A percentile compares a stretch with the other conserved stretches of the same genome.
These are phyloP conservation scores for Crocodylus rhombifer DNA, from an alignment of 2,797 vertebrate species.

Conservation along the genomic window DNA sequence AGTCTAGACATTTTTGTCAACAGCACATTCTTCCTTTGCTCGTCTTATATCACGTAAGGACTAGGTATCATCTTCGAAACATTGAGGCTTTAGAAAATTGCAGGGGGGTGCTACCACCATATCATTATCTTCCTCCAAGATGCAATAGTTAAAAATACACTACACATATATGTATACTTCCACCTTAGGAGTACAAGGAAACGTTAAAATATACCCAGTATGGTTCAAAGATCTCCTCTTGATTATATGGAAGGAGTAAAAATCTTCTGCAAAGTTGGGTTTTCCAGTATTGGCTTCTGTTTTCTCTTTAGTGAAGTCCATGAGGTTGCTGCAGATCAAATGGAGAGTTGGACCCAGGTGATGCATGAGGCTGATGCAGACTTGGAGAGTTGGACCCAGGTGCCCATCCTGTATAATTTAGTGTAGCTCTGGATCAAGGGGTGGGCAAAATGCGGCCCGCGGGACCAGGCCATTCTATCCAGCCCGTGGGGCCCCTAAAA, in stretches of 20 bases:
- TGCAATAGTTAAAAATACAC: slow-evolving; percentile 56
- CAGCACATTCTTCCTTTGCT: slow-evolving; percentile 37
- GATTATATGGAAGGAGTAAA: not conserved
- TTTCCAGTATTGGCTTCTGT: not conserved
- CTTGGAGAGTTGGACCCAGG: not conserved
- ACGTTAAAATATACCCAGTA: not conserved
- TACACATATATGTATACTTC: not conserved
- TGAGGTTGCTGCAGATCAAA: not conserved
- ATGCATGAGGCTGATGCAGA: too few relatives aligned
- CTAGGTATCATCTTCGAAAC: slow-evolving; percentile 33
- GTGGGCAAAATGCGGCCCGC: too few relatives aligned
- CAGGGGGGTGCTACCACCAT: slow-evolving; percentile 32
- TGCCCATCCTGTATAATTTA: not conserved
- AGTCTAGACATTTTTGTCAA: slow-evolving; percentile 52
- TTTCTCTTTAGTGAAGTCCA: not conserved
- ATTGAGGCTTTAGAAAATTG: slow-evolving; percentile 37
- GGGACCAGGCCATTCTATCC: too few relatives aligned
- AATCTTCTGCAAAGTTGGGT: not conserved
- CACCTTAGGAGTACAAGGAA: not conserved
- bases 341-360: not conserved
- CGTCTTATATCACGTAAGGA: slow-evolving; percentile 22
- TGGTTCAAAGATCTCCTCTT: not conserved
- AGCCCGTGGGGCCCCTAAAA: too few relatives aligned
- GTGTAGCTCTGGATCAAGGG: not conserved
- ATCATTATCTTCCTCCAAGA: slow-evolving; percentile 51